These are phyloP conservation scores for Zootoca vivipara DNA, from an alignment of 2,113 vertebrate genomes.

Conservation along the genomic window DNA sequence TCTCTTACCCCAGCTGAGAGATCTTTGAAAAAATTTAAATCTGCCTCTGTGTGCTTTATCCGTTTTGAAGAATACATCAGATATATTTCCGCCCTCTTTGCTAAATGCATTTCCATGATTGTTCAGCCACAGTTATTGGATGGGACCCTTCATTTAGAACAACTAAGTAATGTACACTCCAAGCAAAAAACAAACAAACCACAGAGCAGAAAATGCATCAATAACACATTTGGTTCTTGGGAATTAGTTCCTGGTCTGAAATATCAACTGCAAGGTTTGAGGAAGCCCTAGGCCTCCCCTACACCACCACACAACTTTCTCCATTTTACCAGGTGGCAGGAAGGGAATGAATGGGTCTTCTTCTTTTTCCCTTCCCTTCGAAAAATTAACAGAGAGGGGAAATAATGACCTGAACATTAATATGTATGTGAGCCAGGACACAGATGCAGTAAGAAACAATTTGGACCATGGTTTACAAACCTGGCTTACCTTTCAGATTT, in stretches of 20 bases:
- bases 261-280: neutral
- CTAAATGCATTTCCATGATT: neutral
- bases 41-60: conserved; percentile 13
- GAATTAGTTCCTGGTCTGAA: neutral
- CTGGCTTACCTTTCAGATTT: too few species aligned
- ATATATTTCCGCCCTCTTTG: neutral
- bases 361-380: neutral
- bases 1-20: neutral
- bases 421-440: too few species aligned
- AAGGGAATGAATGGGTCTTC: neutral
- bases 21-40: conserved; percentile 23
- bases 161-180: neutral
- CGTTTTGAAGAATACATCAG: neutral
- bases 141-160: conserved; percentile 13
- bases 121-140: neutral
- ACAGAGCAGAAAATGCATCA: neutral
- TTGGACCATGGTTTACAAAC: too few species aligned
- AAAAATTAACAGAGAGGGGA: neutral
- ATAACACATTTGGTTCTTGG: neutral
- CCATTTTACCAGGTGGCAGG: neutral
- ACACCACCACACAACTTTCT: neutral
- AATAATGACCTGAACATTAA: too few species aligned
- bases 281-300: neutral
- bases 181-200: neutral
- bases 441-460: too few species aligned